These are phyloP conservation scores for Aelia acuminata DNA, from an alignment of 2,888 invertebrate genomes.

Conservation along the genomic window DNA sequence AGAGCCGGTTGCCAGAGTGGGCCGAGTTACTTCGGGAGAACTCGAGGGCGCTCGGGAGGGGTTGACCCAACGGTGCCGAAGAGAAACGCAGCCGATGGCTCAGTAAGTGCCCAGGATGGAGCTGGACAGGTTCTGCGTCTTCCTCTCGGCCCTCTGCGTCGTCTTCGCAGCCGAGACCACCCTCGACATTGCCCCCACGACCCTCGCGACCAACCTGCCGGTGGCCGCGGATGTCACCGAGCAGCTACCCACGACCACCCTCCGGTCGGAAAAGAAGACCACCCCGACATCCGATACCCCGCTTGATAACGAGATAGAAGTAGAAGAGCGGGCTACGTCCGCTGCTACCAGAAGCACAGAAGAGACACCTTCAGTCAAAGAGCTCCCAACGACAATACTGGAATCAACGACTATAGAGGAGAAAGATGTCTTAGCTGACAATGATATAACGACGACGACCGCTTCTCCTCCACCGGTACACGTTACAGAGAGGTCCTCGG, in stretches of 20 bases:
- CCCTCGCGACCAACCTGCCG: background rate
- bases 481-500: background rate
- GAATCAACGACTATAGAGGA: background rate
- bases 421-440: background rate
- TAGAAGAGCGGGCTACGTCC: background rate
- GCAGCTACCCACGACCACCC: background rate
- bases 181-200: background rate
- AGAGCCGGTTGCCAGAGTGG: no score
- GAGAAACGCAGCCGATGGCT: background rate
- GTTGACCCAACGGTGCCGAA: conserved; percentile 43
- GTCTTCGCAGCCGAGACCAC: background rate
- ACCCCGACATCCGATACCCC: background rate
- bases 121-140: background rate
- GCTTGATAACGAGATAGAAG: background rate
- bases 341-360: background rate
- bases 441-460: background rate
- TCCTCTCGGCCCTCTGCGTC: background rate
- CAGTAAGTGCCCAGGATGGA: conserved; percentile 28
- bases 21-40: conserved; percentile 9
- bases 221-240: background rate
- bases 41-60: conserved; percentile 19
- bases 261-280: background rate
- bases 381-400: background rate
- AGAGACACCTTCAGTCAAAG: background rate
- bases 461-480: background rate